These are phyloP conservation scores for Lucifuga dentata DNA, from an alignment of 2,113 vertebrate species.

Conservation along the genomic window DNA sequence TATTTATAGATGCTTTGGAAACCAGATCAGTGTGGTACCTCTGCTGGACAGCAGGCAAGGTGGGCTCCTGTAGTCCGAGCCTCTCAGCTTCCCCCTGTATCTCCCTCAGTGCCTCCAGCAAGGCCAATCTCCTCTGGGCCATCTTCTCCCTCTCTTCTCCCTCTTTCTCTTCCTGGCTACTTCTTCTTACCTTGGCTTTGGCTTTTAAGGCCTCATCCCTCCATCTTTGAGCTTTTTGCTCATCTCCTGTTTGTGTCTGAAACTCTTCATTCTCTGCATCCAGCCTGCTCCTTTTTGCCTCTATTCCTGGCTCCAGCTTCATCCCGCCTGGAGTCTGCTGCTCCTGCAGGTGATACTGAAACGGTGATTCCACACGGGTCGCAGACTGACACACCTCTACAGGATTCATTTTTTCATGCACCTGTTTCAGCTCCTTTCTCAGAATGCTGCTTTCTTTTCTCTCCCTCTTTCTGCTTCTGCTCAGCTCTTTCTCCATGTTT, in stretches of 20 bases:
- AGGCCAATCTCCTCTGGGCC: conserved; percentile 70
- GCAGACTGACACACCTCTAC: background rate
- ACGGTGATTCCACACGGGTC: background rate
- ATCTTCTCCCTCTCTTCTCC: conserved; percentile 58
- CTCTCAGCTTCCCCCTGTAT: conserved; percentile 77
- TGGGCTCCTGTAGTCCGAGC: conserved; percentile 86
- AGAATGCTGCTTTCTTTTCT: conserved; percentile 5
- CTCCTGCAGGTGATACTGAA: conserved; percentile 2
- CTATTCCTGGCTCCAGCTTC: conserved; percentile 20
- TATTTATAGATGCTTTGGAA: background rate
- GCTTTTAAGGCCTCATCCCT: background rate
- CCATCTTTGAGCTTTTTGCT: background rate
- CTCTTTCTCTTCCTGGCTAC: conserved; percentile 18
- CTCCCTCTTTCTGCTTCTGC: background rate
- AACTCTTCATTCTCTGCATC: background rate
- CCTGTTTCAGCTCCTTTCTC: conserved; percentile 7
- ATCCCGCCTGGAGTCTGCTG: background rate
- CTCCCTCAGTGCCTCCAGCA: conserved; percentile 84
- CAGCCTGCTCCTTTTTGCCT: conserved; percentile 13
- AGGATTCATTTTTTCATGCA: background rate
- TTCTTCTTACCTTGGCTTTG: conserved; percentile 28
- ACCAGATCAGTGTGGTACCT: conserved; percentile 78
- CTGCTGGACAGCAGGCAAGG: conserved; percentile 88
- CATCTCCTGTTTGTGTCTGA: background rate
- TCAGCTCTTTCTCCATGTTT: conserved; percentile 11